Evolutionary conservation across 2,888 invertebrate species (phyloP).

Genomic region (Drosophila pseudotalamancana): DNA sequence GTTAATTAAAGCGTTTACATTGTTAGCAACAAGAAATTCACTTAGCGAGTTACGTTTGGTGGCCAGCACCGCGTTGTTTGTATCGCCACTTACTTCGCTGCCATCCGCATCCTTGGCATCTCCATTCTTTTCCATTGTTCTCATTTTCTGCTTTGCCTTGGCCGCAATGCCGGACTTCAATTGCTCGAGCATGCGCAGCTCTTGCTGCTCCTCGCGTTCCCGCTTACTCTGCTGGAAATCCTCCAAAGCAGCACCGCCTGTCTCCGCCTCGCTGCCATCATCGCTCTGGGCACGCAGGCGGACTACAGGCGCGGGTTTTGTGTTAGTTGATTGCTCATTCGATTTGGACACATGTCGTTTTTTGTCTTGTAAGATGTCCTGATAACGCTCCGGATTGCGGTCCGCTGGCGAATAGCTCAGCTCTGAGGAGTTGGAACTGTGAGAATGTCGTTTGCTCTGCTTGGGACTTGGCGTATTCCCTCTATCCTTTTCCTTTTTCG

Average conservation of each 20-base stretch:
- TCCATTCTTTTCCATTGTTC: slow-evolving; percentile 86
- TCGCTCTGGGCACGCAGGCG: slow-evolving; percentile 87
- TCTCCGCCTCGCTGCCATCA: slow-evolving; percentile 87
- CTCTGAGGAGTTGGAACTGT: slow-evolving; percentile 81
- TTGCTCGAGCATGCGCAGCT: slow-evolving; percentile 88
- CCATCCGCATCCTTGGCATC: slow-evolving; percentile 43
- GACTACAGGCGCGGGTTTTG: slow-evolving; percentile 85
- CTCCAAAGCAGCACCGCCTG: slow-evolving; percentile 84
- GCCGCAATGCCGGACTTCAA: slow-evolving; percentile 88
- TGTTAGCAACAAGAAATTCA: slow-evolving; percentile 83
- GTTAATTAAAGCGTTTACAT: slow-evolving; percentile 80
- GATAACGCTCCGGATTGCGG: slow-evolving; percentile 89
- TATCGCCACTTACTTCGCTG: slow-evolving; percentile 79
- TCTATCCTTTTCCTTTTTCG: slow-evolving; percentile 35
- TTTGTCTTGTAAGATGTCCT: slow-evolving; percentile 84
- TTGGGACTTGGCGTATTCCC: slow-evolving; percentile 53
- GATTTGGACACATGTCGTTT: slow-evolving; percentile 42
- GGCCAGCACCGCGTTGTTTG: slow-evolving; percentile 29
- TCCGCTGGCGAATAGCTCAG: slow-evolving; percentile 89
- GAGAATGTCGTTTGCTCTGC: slow-evolving; percentile 43
- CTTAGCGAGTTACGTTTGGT: slow-evolving; percentile 84
- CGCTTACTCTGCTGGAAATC: slow-evolving; percentile 86
- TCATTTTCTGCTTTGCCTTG: slow-evolving; percentile 88
- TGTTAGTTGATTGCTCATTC: no score
- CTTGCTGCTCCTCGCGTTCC: slow-evolving; percentile 87